Evolutionary conservation across 2,113 vertebrate species (phyloP), one percentile per base, ranked within the genome.

Genomic region (Penelope pileata): DNA sequence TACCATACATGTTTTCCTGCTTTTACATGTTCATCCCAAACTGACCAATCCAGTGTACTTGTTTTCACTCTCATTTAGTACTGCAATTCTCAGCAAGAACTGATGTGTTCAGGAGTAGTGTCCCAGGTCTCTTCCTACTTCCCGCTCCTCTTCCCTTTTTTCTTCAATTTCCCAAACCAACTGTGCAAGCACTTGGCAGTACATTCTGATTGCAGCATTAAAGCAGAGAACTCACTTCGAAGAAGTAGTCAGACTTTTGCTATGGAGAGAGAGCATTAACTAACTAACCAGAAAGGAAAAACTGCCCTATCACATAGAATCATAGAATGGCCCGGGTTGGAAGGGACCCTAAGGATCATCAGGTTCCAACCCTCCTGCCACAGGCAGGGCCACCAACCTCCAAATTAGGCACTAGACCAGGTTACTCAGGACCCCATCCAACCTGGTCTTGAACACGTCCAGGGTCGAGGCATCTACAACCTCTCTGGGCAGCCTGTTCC

Each of bases 81-180:
- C 42, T 27, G 43, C 23, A 96, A 12, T 59, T 86, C 64, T 75
- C 74, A 85, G 89, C 63, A 94, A 96, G 89, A 84, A 67, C 32
- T 45, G 26, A 63, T 60, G 63, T 22, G 34, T 29, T 83, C 74
- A 89, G 63, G 18, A 92, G 56, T 63, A 93, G 30, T 10, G 16
- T 47, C 88, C 40, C 5, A 14, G 58, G 45, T 76, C 48, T 91
- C 54, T 51, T 73, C 73, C 48, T 75, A 36, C 40, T 68, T 82
- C 51, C 30, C 69, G 47, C 17, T 81, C 15, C 38, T 34, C 14
- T 7, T 45, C 51, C 18, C 53, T 26, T 56, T 96, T 58, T 77
- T 48, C 79, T 88, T 83, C 68, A 82, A 34, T 76, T 95, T 91
- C 91, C 74, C 82, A 96, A 86, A n/a, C 43, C 24, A 68, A 22